Evolutionary conservation across 2,113 vertebrate genomes (phyloP).

Genomic region (Ivindomyrus marchei): DNA sequence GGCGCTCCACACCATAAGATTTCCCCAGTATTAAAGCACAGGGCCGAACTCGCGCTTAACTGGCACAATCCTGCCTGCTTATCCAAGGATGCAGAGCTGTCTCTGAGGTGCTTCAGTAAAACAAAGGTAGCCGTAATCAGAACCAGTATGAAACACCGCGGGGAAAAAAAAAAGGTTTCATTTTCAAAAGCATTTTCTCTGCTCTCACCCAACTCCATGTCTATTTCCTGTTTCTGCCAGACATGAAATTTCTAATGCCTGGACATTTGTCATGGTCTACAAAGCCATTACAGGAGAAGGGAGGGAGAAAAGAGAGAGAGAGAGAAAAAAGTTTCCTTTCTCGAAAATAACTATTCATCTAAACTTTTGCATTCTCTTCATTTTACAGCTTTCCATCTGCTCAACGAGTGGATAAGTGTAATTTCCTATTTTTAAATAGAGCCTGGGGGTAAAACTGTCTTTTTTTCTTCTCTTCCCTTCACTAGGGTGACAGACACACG

Average conservation of each 20-base stretch:
- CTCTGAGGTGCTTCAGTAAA: slow-evolving; percentile 50
- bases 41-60: slow-evolving; percentile 20
- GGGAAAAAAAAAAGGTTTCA: slow-evolving; percentile 48
- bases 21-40: slow-evolving; percentile 5
- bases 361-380: slow-evolving; percentile 19
- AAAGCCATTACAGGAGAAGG: slow-evolving; percentile 56
- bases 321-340: slow-evolving; percentile 24
- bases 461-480: background rate
- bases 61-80: slow-evolving; percentile 57
- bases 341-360: slow-evolving; percentile 24
- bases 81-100: slow-evolving; percentile 33
- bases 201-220: slow-evolving; percentile 53
- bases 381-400: slow-evolving; percentile 39
- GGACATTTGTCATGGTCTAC: slow-evolving; percentile 66
- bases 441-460: slow-evolving; percentile 30
- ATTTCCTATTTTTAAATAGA: slow-evolving; percentile 44
- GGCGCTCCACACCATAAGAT: background rate
- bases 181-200: slow-evolving; percentile 63
- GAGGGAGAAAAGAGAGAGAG: background rate
- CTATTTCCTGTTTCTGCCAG: slow-evolving; percentile 68
- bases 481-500: background rate
- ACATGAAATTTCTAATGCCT: slow-evolving; percentile 67
- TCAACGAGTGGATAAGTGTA: slow-evolving; percentile 35
- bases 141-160: slow-evolving; percentile 44
- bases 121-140: slow-evolving; percentile 55